Conservation (phyloP, 2,888 invertebrate genomes). For the Hirtodrosophila alboralis region DNA sequence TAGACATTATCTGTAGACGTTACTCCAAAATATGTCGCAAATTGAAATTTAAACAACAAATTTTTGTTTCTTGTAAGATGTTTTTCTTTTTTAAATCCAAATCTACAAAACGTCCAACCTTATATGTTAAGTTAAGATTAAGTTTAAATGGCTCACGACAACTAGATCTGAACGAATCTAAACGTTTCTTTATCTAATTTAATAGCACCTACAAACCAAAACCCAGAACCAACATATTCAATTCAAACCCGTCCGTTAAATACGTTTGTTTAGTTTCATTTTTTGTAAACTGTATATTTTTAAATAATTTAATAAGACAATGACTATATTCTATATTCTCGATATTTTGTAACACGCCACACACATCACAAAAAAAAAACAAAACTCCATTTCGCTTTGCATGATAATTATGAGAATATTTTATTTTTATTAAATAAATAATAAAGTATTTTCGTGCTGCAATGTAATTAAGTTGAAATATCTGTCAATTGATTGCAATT, state of each 20-base stretch:
- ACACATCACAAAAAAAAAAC: conserved; percentile 36
- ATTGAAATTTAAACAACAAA: conserved; percentile 5
- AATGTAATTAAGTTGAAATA: conserved; percentile 44
- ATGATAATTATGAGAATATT: conserved; percentile 59
- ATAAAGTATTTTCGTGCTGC: conserved; percentile 74
- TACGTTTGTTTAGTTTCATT: conserved; percentile 21
- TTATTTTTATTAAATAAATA: conserved; percentile 81
- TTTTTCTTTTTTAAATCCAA: conserved; percentile 1
- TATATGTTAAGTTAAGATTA: conserved; percentile 70
- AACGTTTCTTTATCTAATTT: conserved; percentile 22
- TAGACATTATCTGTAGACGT: conserved; percentile 33
- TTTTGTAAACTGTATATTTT: conserved; percentile 47
- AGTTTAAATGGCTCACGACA: conserved; percentile 51
- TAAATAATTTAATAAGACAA: conserved; percentile 45
- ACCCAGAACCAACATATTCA: conserved; percentile 6
- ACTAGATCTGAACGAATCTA: conserved; percentile 15
- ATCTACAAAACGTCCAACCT: conserved; percentile 63
- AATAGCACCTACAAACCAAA: conserved; percentile 9
- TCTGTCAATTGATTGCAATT: conserved; percentile 34
- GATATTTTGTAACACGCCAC: too few relatives aligned
- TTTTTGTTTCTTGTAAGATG: conserved; percentile 18
- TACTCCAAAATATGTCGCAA: conserved; percentile 40
- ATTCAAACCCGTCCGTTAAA: conserved; percentile 43
- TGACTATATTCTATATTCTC: conserved; percentile 25
- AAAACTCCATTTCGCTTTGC: conserved; percentile 41